A percentile compares a stretch with the other conserved stretches of the same genome.
These are phyloP conservation scores for Scrobipalpa costella DNA, from an alignment of 2,888 invertebrate species.

Conservation along the genomic window DNA sequence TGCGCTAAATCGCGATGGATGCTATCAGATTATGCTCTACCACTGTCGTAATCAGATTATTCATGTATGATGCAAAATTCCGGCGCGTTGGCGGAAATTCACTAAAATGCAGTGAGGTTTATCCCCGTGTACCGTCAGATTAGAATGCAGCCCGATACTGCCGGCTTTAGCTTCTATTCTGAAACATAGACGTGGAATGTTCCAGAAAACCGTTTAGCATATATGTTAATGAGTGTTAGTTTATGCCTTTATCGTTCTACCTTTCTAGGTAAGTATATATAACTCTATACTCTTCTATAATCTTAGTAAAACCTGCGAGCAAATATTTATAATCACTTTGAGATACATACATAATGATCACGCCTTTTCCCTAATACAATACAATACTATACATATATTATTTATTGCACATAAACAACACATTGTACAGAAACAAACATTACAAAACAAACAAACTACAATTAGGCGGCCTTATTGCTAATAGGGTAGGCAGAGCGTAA, in stretches of 20 bases:
- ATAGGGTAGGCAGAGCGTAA: no score
- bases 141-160: conserved; percentile 36
- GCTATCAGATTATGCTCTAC: conserved; percentile 58
- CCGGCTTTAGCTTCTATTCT: conserved; percentile 16
- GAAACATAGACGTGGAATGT: conserved; percentile 21
- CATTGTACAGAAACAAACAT: no score
- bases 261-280: no score
- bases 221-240: conserved; percentile 15
- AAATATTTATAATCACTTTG: no score
- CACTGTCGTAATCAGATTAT: conserved; percentile 68
- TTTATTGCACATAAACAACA: no score
- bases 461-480: no score
- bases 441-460: no score
- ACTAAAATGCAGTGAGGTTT: conserved; percentile 58
- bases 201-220: conserved; percentile 19
- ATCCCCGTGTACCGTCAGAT: conserved; percentile 49
- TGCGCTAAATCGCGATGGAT: conserved; percentile 29
- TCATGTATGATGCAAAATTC: conserved; percentile 61
- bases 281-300: no score
- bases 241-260: not conserved
- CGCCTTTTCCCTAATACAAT: no score
- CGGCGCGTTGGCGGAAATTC: conserved; percentile 53
- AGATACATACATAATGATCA: no score
- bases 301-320: no score
- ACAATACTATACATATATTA: no score